Conservation (phyloP, 2,797 vertebrate genomes). For the Cryptoblepharus egeriae region DNA sequence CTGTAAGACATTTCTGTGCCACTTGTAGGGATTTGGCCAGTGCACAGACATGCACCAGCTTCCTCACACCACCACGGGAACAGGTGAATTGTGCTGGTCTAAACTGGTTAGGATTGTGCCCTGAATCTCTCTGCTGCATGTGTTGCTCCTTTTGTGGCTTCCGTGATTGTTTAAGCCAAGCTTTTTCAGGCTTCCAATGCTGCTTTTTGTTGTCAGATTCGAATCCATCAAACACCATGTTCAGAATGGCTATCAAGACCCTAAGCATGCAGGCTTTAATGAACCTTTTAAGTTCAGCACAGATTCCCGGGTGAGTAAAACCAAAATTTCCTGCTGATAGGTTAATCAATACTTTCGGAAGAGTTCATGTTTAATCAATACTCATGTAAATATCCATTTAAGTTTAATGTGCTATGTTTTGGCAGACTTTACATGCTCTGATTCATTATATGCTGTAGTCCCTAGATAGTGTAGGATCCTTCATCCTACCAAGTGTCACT, state of each 20-base stretch:
- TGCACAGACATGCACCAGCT: too few relatives aligned
- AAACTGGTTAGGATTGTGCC: too few relatives aligned
- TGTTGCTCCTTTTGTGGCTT: too few relatives aligned
- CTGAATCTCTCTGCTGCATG: too few relatives aligned
- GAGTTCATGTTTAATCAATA: slow-evolving; percentile 67
- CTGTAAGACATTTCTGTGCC: too few relatives aligned
- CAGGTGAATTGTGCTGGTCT: too few relatives aligned
- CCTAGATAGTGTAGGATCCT: too few relatives aligned
- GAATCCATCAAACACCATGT: slow-evolving; percentile 58
- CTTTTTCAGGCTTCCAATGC: slow-evolving; percentile 38
- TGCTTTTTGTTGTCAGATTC: slow-evolving; percentile 50
- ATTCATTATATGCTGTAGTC: slow-evolving; percentile 12
- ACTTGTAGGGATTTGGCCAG: too few relatives aligned
- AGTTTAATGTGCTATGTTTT: slow-evolving; percentile 58
- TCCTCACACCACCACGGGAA: too few relatives aligned
- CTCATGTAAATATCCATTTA: slow-evolving; percentile 67
- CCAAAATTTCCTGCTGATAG: slow-evolving; percentile 60
- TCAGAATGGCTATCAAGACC: slow-evolving; percentile 50
- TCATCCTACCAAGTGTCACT: too few relatives aligned
- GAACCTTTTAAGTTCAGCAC: slow-evolving; percentile 62
- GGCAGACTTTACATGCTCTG: slow-evolving; percentile 21
- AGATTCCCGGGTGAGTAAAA: slow-evolving; percentile 60
- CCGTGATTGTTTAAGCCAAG: too few relatives aligned
- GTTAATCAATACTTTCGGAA: slow-evolving; percentile 71
- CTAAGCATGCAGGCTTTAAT: slow-evolving; percentile 36